Conservation (phyloP, 2,888 invertebrate species). For the Onchidella celtica region DNA sequence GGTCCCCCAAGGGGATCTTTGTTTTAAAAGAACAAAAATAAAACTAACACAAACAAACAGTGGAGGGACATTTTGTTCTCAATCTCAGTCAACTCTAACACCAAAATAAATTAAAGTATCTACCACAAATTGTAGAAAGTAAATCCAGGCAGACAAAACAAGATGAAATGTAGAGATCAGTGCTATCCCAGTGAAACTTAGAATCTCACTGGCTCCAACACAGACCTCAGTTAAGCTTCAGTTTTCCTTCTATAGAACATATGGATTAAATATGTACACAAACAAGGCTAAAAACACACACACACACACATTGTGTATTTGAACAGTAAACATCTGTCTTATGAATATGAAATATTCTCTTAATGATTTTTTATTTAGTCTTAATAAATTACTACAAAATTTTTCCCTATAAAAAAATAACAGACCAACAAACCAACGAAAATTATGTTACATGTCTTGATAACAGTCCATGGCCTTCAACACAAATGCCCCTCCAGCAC, state of each 20-base stretch:
- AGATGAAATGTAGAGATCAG: no score
- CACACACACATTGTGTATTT: no score
- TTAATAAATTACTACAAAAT: neutral
- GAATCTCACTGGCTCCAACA: no score
- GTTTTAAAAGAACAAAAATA: neutral
- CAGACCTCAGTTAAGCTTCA: no score
- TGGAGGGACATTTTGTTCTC: constrained; percentile 30
- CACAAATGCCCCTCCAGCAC: constrained; percentile 36
- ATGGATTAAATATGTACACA: no score
- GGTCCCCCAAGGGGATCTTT: neutral
- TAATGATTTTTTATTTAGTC: neutral
- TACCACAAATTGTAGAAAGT: neutral
- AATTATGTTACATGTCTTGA: neutral
- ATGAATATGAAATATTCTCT: neutral
- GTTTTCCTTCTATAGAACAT: no score
- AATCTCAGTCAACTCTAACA: neutral
- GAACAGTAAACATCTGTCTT: neutral
- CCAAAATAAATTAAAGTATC: neutral
- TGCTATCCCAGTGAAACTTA: no score
- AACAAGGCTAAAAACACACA: neutral
- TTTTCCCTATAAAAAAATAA: neutral
- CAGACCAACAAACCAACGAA: constrained; percentile 1
- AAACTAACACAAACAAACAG: neutral
- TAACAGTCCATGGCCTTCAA: constrained; percentile 17
- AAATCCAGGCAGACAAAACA: neutral